Conservation (phyloP, 2,888 invertebrate species). For the Chelonus formosanus region DNA sequence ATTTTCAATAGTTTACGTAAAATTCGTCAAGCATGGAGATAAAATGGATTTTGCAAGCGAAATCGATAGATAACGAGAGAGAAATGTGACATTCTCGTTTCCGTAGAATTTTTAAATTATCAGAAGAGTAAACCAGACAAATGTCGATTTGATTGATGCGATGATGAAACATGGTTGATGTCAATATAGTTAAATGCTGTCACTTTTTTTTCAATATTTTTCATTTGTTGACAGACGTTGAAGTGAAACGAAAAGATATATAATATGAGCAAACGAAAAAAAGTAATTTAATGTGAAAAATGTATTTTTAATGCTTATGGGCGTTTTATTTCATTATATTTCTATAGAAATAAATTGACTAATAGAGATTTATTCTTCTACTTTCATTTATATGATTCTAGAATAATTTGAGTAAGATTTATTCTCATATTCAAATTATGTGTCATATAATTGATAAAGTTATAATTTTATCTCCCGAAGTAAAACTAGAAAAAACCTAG, state of each 20-base stretch:
- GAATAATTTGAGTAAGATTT: no score
- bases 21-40: not conserved
- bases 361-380: slow-evolving; percentile 17
- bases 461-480: no score
- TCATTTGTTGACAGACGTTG: slow-evolving; percentile 8
- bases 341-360: slow-evolving; percentile 19
- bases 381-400: not conserved
- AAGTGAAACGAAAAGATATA: slow-evolving; percentile 12
- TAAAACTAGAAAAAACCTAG: no score
- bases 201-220: slow-evolving; percentile 23
- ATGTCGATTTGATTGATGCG: slow-evolving; percentile 34
- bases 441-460: no score
- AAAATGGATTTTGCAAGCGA: slow-evolving; percentile 5
- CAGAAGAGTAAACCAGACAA: slow-evolving; percentile 34
- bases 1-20: no score
- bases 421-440: no score
- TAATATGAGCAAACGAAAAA: not conserved
- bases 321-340: slow-evolving; percentile 31
- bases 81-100: slow-evolving; percentile 26
- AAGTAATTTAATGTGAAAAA: slow-evolving; percentile 26
- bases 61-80: not conserved
- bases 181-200: slow-evolving; percentile 21
- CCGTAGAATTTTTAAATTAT: slow-evolving; percentile 27
- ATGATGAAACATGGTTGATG: slow-evolving; percentile 20
- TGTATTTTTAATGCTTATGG: slow-evolving; percentile 31